Conservation (phyloP, 2,888 invertebrate species). For the Neria commutata region DNA sequence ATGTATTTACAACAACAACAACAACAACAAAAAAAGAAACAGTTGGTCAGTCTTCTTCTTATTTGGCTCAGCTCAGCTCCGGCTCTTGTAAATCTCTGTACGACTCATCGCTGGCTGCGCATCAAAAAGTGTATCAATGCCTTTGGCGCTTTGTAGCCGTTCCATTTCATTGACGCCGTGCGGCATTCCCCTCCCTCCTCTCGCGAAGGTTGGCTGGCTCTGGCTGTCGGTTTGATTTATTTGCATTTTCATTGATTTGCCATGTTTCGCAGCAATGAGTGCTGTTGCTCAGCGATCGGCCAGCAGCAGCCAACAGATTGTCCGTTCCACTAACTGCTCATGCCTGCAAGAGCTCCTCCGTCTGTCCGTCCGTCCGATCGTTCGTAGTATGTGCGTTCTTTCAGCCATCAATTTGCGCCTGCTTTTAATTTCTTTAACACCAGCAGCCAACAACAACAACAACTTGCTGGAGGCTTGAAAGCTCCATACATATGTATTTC, state of each 20-base stretch:
- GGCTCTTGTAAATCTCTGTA: no score
- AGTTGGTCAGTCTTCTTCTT: constrained; percentile 39
- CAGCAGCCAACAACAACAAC: no score
- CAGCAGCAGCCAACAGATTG: no score
- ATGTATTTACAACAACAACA: no score
- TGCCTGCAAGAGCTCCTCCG: no score
- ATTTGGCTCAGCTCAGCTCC: constrained; percentile 33
- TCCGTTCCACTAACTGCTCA: no score
- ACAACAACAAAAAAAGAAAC: no score
- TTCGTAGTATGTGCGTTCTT: no score
- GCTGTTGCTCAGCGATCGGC: background rate
- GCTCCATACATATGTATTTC: background rate
- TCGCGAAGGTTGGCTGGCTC: background rate
- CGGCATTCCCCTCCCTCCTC: background rate
- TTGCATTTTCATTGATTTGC: constrained; percentile 5
- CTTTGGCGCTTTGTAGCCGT: constrained; percentile 8
- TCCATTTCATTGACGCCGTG: background rate
- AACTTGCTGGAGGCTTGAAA: background rate
- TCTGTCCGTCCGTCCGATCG: no score
- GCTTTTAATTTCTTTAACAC: background rate
- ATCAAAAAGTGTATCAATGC: background rate
- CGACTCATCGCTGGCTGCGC: no score
- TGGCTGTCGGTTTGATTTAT: constrained; percentile 2
- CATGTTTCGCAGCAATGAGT: background rate
- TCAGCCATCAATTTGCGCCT: no score